Base-by-base conservation (phyloP, 2,888 invertebrate genomes). In the Allolobophora icterica region DNA sequence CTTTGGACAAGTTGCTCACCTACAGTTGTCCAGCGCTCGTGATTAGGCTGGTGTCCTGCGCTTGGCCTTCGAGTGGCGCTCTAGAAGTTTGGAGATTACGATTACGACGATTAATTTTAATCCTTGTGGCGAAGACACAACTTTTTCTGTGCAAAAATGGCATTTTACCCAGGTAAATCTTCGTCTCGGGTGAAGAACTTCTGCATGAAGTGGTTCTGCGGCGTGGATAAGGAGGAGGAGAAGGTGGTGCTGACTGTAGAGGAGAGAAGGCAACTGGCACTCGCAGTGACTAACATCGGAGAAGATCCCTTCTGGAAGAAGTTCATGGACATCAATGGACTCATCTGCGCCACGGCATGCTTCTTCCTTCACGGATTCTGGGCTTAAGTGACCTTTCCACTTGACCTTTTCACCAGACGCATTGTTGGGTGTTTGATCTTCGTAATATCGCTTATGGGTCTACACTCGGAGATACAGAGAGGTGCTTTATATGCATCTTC, bases 331-430 rank as follows among this genome's bases (percentile, higher is more conserved):
- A 87, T 93, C 30, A 90, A 93, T 42, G 94, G 94, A 13, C 40
- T 94, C 11, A 87, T 93, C 24, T 93, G 94, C 30, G 93, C 93
- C 0, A 91, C 92, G 0, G 91, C 93, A 0, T 94, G 94, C 0
- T 93, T 94, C 24, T 94, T 94, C 92, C 90, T 94, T 33, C 92
- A 94, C 89, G 94, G 94, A n/a, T 94, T 94, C 91, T 94, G 91
- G 90, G 91, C 89, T 33, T 92, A 91, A 35, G 87, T 38, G 71
- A 71, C 71, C 30, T 71, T 71, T 71, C 30, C 71, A 71, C n/a
- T 71, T 71, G 71, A n/a, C 71, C 71, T 71, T n/a, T 11, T 30
- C 71, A 71, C 30, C 71, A n/a, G n/a, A n/a, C 30, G n/a, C 13
- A 30, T 71, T 71, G 6, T 71, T 71, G 11, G 71, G 30, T 71